Evolutionary conservation across 2,888 invertebrate genomes (phyloP), one percentile per base, ranked within the genome.

Genomic region (Nomada fucata): DNA sequence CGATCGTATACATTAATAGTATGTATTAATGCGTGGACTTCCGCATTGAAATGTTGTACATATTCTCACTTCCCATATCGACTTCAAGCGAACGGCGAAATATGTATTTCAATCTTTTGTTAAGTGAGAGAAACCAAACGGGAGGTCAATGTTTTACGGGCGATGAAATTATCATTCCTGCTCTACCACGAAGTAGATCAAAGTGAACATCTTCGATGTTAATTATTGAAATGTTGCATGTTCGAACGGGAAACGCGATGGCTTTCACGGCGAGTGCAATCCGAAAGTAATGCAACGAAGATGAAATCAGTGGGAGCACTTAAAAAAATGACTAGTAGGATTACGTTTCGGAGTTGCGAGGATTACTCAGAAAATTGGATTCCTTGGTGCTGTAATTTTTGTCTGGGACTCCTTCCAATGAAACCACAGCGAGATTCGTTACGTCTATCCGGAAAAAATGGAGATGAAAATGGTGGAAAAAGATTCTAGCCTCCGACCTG

Each of bases 321-420:
- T 77, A 9, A 61, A 76, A 76, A 60, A 67, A 60, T 67, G 65
- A 67, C 36, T 23, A 3, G 11, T 4, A 63, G 53, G 44, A 77
- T 77, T 61, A 67, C 60, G 11, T 65, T 67, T 67, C 60, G 15
- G 29, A 47, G 44, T 52, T 60, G 7, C 44, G 52, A 76, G 77
- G 47, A 77, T 76, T 67, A 67, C 60, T 77, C 18, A 7, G 65
- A 77, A 77, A 77, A 77, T 77, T 77, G 78, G 65, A 60, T 77
- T 53, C 44, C 29, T 53, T 23, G 36, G 2, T 53, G 44, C 29
- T 53, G 44, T 47, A 44, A 47, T 77, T 77, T 77, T 65, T 76
- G 26, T 52, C 23, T 23, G 20, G 0, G 15, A 2, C 78, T 18
- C 18, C 11, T 44, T 53, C n/a, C 20, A 60, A 77, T 15, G 20